Evolutionary conservation across 2,113 vertebrate genomes (phyloP).

Genomic region (Oncorhynchus keta): DNA sequence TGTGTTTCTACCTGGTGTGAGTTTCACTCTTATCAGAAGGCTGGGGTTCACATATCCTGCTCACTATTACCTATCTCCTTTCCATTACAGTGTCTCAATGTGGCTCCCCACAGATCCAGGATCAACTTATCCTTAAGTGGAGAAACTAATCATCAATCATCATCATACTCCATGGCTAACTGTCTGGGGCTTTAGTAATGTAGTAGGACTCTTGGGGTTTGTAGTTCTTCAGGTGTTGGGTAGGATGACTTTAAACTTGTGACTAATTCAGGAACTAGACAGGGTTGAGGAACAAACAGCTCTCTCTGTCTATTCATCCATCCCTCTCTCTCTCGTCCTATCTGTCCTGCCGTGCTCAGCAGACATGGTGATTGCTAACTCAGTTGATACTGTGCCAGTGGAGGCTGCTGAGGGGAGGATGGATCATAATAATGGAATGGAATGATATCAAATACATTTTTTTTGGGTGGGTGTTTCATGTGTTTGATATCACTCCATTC

Average conservation of each 20-base stretch:
- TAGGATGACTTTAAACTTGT: background rate
- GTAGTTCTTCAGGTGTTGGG: no score
- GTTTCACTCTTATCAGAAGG: constrained; percentile 69
- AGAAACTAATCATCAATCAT: background rate
- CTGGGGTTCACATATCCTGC: constrained; percentile 57
- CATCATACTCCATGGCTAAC: background rate
- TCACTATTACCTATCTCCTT: constrained; percentile 21
- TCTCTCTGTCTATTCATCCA: background rate
- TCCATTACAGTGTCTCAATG: constrained; percentile 36
- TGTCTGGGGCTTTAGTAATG: no score
- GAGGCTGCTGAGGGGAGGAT: no score
- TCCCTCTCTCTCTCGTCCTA: background rate
- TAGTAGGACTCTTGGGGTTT: no score
- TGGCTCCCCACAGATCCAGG: constrained; percentile 1
- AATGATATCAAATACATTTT: no score
- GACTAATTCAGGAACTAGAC: background rate
- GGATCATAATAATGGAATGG: no score
- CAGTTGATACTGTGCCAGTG: background rate
- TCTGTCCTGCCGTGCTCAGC: background rate
- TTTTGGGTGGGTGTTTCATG: no score
- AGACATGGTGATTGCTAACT: background rate
- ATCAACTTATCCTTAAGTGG: background rate
- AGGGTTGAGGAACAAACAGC: no score
- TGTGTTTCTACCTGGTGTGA: constrained; percentile 51
- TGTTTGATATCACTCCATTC: no score